These are phyloP conservation scores for Torymus aiolomorphi DNA, from an alignment of 2,888 invertebrate species.

Conservation along the genomic window DNA sequence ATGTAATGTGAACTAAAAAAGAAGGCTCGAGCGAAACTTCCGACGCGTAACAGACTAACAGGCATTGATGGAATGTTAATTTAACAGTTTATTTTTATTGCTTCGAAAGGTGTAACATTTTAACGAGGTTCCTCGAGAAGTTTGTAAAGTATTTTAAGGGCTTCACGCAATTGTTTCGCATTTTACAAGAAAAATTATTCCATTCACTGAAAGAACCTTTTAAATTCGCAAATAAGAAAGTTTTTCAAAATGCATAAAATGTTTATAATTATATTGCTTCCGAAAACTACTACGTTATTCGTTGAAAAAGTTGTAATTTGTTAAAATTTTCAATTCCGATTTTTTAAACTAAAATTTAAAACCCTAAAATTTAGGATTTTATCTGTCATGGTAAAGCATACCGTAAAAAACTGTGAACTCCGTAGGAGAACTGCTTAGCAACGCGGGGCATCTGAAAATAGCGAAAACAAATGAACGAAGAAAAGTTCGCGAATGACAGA, in stretches of 20 bases:
- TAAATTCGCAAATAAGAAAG: too few relatives aligned
- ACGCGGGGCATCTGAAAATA: slow-evolving; percentile 49
- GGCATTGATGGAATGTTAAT: slow-evolving; percentile 23
- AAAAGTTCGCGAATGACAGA: neutral
- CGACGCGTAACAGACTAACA: slow-evolving; percentile 12
- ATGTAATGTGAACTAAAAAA: too few relatives aligned
- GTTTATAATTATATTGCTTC: too few relatives aligned
- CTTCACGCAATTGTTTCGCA: too few relatives aligned
- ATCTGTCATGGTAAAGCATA: neutral
- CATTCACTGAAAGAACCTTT: too few relatives aligned
- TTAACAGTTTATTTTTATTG: slow-evolving; percentile 15
- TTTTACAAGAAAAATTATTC: too few relatives aligned
- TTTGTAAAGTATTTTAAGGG: neutral
- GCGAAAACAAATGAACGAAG: slow-evolving; percentile 52
- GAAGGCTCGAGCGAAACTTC: slow-evolving; percentile 13
- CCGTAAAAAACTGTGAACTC: neutral
- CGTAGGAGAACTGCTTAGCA: neutral
- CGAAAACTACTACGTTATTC: too few relatives aligned
- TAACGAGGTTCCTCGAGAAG: neutral
- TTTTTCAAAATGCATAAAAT: too few relatives aligned
- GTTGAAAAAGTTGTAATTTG: too few relatives aligned
- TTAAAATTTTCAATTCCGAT: too few relatives aligned
- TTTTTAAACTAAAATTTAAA: too few relatives aligned
- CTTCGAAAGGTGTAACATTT: neutral
- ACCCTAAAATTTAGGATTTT: neutral